Percentiles rank a stretch among this genome's conserved stretches.
Conservation (phyloP, 2,113 vertebrate genomes). For the Hymenochirus boettgeri region DNA sequence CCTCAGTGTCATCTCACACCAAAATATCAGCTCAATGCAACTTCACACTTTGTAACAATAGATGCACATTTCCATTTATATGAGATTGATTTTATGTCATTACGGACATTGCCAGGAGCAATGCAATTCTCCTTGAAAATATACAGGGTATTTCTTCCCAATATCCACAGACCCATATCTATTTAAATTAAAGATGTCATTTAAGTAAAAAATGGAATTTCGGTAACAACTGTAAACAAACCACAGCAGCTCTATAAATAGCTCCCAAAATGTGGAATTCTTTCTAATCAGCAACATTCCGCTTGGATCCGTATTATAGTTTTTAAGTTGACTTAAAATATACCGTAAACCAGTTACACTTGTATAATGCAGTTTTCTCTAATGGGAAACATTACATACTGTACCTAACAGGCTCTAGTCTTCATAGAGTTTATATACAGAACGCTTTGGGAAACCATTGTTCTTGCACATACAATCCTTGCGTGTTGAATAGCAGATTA, state of each 20-base stretch:
- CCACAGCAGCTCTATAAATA: not conserved
- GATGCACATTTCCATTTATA: constrained; percentile 32
- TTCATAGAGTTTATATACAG: too few species aligned
- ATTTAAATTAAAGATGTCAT: constrained; percentile 21
- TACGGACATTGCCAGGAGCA: constrained; percentile 9
- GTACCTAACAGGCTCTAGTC: too few species aligned
- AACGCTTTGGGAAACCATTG: too few species aligned
- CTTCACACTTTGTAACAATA: constrained; percentile 2
- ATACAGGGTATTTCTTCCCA: constrained; percentile 24
- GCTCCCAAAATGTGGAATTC: not conserved
- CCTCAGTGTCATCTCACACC: constrained; percentile 22
- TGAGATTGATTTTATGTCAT: constrained; percentile 18
- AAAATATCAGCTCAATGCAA: constrained; percentile 3
- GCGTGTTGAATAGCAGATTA: too few species aligned
- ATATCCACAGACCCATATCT: constrained; percentile 9
- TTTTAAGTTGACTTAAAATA: too few species aligned
- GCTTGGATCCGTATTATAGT: too few species aligned
- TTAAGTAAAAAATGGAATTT: not conserved
- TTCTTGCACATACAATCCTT: too few species aligned
- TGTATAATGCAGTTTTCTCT: too few species aligned
- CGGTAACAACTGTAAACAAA: not conserved
- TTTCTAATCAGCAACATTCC: not conserved
- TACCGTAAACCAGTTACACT: too few species aligned
- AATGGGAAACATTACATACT: too few species aligned
- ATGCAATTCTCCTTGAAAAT: constrained; percentile 7